A percentile compares a stretch with the other conserved stretches of the same genome.
phyloP scores from a whole-genome alignment of 2,797 vertebrate species.

The Chrysocyon brachyurus region DNA sequence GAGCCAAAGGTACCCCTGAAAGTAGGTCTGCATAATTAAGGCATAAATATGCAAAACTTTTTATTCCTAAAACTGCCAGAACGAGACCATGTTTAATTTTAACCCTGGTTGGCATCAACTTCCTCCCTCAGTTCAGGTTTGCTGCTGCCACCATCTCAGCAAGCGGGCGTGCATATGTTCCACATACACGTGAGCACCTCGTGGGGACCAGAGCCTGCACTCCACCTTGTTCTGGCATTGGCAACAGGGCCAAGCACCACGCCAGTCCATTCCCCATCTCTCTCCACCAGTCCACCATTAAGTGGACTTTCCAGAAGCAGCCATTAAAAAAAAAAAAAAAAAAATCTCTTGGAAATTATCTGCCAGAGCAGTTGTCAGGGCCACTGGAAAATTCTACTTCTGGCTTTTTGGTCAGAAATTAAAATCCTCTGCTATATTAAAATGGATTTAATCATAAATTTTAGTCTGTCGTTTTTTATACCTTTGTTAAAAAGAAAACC shows the following conservation, averaged over 20 bases:
- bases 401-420: background rate
- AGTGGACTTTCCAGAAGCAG: constrained; percentile 67
- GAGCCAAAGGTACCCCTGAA: background rate
- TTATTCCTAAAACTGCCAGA: background rate
- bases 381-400: constrained; percentile 21
- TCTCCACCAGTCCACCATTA: constrained; percentile 64
- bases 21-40: constrained; percentile 26
- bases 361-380: constrained; percentile 19
- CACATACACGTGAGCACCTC: no score
- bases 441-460: constrained; percentile 60
- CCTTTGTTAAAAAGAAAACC: background rate
- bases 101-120: background rate
- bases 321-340: background rate
- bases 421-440: constrained; percentile 59
- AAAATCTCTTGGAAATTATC: constrained; percentile 29
- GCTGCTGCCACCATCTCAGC: background rate
- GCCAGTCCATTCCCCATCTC: background rate
- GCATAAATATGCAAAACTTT: background rate
- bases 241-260: background rate
- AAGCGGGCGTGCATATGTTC: background rate
- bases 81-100: background rate
- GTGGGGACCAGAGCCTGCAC: background rate
- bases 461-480: background rate
- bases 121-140: background rate
- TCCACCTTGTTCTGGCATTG: no score